These are phyloP conservation scores for Trachurus trachurus DNA, from an alignment of 2,797 vertebrate species.

Conservation along the genomic window DNA sequence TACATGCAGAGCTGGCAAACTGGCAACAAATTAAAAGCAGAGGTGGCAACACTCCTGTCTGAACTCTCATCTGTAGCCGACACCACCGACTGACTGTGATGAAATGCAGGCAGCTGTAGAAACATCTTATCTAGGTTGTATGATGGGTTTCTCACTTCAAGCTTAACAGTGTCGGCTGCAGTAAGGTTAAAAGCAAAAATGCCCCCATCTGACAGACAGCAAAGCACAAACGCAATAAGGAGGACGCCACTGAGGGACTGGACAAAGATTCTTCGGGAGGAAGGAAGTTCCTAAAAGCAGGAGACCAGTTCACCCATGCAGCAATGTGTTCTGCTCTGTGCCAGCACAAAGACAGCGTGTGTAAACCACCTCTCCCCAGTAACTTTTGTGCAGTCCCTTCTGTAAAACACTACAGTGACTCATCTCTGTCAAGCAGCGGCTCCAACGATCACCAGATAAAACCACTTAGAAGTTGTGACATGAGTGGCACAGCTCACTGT, in stretches of 20 bases:
- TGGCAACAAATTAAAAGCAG: conserved; percentile 43
- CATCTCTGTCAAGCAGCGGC: neutral
- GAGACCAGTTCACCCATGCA: neutral
- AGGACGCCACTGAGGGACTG: conserved; percentile 8
- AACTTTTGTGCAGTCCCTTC: neutral
- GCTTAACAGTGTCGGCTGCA: neutral
- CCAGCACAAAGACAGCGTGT: neutral
- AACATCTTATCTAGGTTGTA: neutral
- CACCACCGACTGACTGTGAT: conserved; percentile 21
- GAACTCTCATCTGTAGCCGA: conserved; percentile 19
- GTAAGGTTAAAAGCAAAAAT: conserved; percentile 7
- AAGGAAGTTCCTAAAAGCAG: neutral
- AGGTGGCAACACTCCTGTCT: conserved; percentile 47
- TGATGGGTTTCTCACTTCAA: neutral
- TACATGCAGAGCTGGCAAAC: conserved; percentile 61
- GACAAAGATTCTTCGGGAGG: neutral
- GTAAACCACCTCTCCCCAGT: neutral
- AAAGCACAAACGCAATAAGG: conserved; percentile 13
- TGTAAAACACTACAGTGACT: conserved; percentile 19
- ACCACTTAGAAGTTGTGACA: conserved; percentile 16
- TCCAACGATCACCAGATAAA: conserved; percentile 20
- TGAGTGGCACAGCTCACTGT: neutral
- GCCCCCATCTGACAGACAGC: neutral
- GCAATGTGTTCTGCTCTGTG: neutral
- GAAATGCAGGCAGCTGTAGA: conserved; percentile 22